Evolutionary conservation across 2,888 invertebrate genomes (phyloP).

Genomic region (Cyclophora albipunctata): DNA sequence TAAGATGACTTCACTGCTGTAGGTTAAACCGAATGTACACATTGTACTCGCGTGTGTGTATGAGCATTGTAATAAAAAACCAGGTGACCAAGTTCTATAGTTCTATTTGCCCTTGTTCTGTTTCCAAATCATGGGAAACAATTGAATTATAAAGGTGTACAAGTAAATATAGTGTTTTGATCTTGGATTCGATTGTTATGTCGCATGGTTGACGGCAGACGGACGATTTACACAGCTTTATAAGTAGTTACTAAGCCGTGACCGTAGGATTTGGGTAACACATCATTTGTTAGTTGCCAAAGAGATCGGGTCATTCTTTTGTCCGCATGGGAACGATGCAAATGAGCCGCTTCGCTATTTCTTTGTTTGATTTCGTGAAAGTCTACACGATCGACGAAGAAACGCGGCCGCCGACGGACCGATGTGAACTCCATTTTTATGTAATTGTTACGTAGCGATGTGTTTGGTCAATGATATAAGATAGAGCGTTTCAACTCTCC

Average conservation of each 20-base stretch:
- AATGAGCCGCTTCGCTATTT: slow-evolving; percentile 72
- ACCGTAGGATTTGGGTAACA: slow-evolving; percentile 66
- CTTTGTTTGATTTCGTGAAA: slow-evolving; percentile 76
- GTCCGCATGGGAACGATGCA: slow-evolving; percentile 74
- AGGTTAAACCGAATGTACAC: slow-evolving; percentile 2
- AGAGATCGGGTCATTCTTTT: slow-evolving; percentile 72
- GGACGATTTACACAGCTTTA: slow-evolving; percentile 1
- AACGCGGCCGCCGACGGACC: slow-evolving; percentile 60
- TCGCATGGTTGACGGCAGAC: slow-evolving; percentile 26
- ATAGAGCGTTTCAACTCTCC: slow-evolving; percentile 20
- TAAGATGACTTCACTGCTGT: slow-evolving; percentile 3
- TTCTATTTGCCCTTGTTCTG: slow-evolving; percentile 18
- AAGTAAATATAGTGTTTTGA: slow-evolving; percentile 35
- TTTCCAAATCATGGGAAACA: slow-evolving; percentile 34
- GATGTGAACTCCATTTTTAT: slow-evolving; percentile 74
- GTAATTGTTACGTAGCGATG: slow-evolving; percentile 71
- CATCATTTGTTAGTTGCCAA: slow-evolving; percentile 66
- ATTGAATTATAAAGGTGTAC: slow-evolving; percentile 37
- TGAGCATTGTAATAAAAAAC: slow-evolving; percentile 10
- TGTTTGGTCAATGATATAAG: slow-evolving; percentile 30
- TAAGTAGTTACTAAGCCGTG: slow-evolving; percentile 36
- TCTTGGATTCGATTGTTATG: slow-evolving; percentile 39
- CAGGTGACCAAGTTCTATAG: slow-evolving; percentile 21
- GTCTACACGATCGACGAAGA: slow-evolving; percentile 74
- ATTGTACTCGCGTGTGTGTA: slow-evolving; percentile 1